Base-by-base conservation (phyloP, 1,140 invertebrate species). In the Pollicipes pollicipes region DNA sequence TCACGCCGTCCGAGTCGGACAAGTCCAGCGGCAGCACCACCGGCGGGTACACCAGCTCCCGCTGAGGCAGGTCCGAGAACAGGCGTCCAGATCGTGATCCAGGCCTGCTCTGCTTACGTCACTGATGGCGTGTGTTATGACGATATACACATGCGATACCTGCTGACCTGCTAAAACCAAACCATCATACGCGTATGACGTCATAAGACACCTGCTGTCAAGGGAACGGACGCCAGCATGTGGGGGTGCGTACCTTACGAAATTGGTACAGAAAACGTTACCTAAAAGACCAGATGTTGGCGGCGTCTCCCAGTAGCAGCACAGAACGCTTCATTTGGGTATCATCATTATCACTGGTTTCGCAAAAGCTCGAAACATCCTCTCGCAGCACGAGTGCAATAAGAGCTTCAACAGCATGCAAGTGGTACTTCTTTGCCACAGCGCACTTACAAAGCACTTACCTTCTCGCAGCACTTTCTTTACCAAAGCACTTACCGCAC, bases 11-110 rank as follows among this genome's bases (percentile, higher is more conserved):
- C 4, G 90, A 76, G 75, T 95, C 85, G 30, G 84, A 81, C 45
- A 97, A 79, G 82, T 97, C 93, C 69, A 97, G 76, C 29, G 84
- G 79, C 37, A 94, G 75, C 31, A 94, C 82, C 30, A 87, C 83
- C 30, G 93, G 92, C 73, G 88, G 86, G 79, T 88, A 76, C 17
- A 78, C 82, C 37, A 73, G 69, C 58, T 72, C 71, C 45, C 72
- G 45, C 72, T 72, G 66, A 70, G 24, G 30, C 3, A 67, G 28
- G 3, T 67, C 37, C 30, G 17, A 30, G 30, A 28, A 72, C 32
- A 66, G 30, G 21, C 24, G 30, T 8, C 32, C 58, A 31, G 30
- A 73, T 68, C 35, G 24, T n/a, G 13, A 67, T 68, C 66, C 68
- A 29, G 63, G 35, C 69, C 16, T 16, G 28, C n/a, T n/a, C n/a